These are phyloP conservation scores for Caenorhabditis drosophilae DNA, from an alignment of 2,888 invertebrate genomes.

Conservation along the genomic window DNA sequence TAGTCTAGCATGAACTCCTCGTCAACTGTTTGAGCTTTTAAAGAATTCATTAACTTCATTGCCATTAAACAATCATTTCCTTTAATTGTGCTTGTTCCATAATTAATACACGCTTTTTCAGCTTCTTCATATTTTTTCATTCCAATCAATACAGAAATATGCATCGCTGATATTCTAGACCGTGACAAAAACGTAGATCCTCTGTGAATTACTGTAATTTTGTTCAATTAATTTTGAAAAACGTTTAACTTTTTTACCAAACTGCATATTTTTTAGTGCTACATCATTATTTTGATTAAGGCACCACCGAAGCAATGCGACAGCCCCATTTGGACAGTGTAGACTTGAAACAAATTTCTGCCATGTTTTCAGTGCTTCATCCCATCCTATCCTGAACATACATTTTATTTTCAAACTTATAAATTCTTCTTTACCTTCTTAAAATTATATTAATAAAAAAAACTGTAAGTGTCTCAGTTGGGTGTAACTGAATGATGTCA, in stretches of 20 bases:
- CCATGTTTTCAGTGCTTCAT: slow-evolving; percentile 56
- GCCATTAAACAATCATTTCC: slow-evolving; percentile 42
- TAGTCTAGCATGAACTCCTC: slow-evolving; percentile 46
- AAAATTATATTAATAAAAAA: slow-evolving; percentile 48
- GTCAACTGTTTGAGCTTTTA: slow-evolving; percentile 40
- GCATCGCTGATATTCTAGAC: slow-evolving; percentile 43
- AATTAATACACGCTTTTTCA: slow-evolving; percentile 21
- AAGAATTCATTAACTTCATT: slow-evolving; percentile 48
- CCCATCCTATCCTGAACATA: slow-evolving; percentile 49
- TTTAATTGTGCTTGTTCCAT: slow-evolving; percentile 16
- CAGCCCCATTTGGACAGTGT: slow-evolving; percentile 54
- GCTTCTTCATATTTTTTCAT: slow-evolving; percentile 40
- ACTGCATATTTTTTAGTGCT: slow-evolving; percentile 40
- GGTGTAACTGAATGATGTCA: slow-evolving; percentile 48
- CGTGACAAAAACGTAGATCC: slow-evolving; percentile 50
- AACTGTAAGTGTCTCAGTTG: slow-evolving; percentile 50
- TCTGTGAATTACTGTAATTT: slow-evolving; percentile 54
- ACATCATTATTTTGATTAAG: slow-evolving; percentile 23
- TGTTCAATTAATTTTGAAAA: too few relatives aligned
- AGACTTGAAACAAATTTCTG: slow-evolving; percentile 53
- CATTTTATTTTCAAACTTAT: background rate
- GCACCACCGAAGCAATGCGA: slow-evolving; percentile 44
- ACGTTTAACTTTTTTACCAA: slow-evolving; percentile 30
- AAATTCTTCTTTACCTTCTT: slow-evolving; percentile 15
- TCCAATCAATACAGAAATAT: slow-evolving; percentile 45